A percentile compares a stretch with the other conserved stretches of the same genome.
These are phyloP conservation scores for Acanthacorydalis orientalis DNA, from an alignment of 2,888 invertebrate species.

Conservation along the genomic window DNA sequence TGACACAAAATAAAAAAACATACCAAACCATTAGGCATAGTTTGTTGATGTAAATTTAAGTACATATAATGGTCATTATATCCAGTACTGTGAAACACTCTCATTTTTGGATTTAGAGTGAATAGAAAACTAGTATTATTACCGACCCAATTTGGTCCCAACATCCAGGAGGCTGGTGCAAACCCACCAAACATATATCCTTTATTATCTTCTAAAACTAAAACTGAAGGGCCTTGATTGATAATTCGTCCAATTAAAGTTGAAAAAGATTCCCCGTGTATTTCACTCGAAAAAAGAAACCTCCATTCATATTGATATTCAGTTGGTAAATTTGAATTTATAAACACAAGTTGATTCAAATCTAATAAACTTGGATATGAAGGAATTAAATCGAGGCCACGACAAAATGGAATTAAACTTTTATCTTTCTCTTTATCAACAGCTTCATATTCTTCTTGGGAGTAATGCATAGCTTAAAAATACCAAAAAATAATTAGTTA, in stretches of 20 bases:
- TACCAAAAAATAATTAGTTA: neutral
- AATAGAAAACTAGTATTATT: slow-evolving; percentile 68
- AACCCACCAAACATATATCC: slow-evolving; percentile 84
- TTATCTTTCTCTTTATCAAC: slow-evolving; percentile 27
- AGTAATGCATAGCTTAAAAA: slow-evolving; percentile 5
- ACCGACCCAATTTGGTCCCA: slow-evolving; percentile 61
- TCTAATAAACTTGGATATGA: slow-evolving; percentile 62
- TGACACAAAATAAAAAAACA: slow-evolving; percentile 17
- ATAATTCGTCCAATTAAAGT: slow-evolving; percentile 61
- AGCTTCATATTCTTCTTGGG: slow-evolving; percentile 15
- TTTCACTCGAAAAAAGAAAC: slow-evolving; percentile 70
- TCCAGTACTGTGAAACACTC: slow-evolving; percentile 58
- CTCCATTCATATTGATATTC: slow-evolving; percentile 67
- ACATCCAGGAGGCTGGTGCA: slow-evolving; percentile 60
- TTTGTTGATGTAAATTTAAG: slow-evolving; percentile 80
- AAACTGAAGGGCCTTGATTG: slow-evolving; percentile 65
- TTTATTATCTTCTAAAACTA: slow-evolving; percentile 67
- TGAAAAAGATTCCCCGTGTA: slow-evolving; percentile 82
- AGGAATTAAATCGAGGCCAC: slow-evolving; percentile 53
- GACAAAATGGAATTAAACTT: slow-evolving; percentile 31
- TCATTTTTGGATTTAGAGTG: slow-evolving; percentile 62
- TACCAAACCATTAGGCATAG: slow-evolving; percentile 83
- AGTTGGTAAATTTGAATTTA: slow-evolving; percentile 63
- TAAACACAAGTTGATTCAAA: slow-evolving; percentile 59
- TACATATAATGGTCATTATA: slow-evolving; percentile 88